Base-by-base conservation (phyloP, 2,113 vertebrate species). In the Stegostoma tigrinum region DNA sequence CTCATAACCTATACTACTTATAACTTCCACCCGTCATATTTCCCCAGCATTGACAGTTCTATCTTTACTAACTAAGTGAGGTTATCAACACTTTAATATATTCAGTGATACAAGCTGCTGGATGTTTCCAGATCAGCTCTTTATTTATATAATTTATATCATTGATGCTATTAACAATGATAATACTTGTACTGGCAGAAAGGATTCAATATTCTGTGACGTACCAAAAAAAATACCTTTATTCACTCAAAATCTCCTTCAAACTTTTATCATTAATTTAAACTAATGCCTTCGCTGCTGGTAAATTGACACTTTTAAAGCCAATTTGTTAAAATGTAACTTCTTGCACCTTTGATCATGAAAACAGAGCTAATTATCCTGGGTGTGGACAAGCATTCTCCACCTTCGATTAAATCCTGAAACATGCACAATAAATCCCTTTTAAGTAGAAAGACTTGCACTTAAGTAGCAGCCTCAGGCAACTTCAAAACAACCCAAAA, bases 51-150 rank as follows among this genome's bases (percentile, higher is more conserved):
- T 95, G 94, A 95, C 45, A 95, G 94, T 48, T 52, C 27, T 52
- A 45, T 72, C 94, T 95, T 95, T 95, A 52, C 52, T 95, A 72
- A 90, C 48, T n/a, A n/a, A 24, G 38, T 24, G 45, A 95, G 66
- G 93, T 70, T 95, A 95, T 70, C 38, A 70, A 68, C 93, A 45
- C 42, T 34, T 67, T 70, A 70, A 68, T 66, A 42, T 68, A 68
- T 94, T 95, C 67, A 72, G 24, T 95, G 67, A 3, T 95, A 45
- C 38, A 72, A 95, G 93, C 38, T 70, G 10, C 38, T 48, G 23
- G 24, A 70, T 38, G 23, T 70, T 95, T 27, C 67, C 67, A 70
- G 93, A 12, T 45, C 89, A 38, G 21, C 15, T 17, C 30, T 66
- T 61, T 93, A 48, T 48, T 48, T 48, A 48, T 48, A 48, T 48